These are phyloP conservation scores for Cryptoblepharus egeriae DNA, from an alignment of 2,797 vertebrate genomes.

Conservation along the genomic window DNA sequence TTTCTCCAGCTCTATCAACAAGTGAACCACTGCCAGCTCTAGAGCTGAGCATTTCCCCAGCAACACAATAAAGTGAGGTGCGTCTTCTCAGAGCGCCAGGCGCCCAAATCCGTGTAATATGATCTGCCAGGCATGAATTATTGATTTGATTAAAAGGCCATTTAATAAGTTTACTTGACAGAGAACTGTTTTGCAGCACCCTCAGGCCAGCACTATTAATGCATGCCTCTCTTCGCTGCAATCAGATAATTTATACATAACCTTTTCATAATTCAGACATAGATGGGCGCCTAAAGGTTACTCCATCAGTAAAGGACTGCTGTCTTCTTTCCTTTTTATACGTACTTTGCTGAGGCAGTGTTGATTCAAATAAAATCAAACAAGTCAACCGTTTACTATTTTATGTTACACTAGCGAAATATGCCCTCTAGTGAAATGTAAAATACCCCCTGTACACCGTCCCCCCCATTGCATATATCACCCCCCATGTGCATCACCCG, in stretches of 20 bases:
- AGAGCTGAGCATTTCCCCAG: slow-evolving; percentile 30
- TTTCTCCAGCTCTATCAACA: not conserved
- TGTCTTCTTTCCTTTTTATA: not conserved
- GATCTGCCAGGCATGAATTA: slow-evolving; percentile 41
- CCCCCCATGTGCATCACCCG: too few relatives aligned
- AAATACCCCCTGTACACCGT: too few relatives aligned
- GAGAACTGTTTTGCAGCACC: slow-evolving; percentile 46
- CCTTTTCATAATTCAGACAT: slow-evolving; percentile 34
- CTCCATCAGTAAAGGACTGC: not conserved
- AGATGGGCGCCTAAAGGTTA: slow-evolving; percentile 20
- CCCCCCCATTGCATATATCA: too few relatives aligned
- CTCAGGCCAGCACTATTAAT: slow-evolving; percentile 47
- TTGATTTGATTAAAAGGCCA: slow-evolving; percentile 71
- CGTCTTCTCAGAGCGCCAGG: not conserved
- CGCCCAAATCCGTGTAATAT: slow-evolving; percentile 49
- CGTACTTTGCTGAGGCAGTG: not conserved
- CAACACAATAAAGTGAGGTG: slow-evolving; percentile 16
- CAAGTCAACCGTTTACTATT: not conserved
- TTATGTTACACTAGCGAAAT: too few relatives aligned
- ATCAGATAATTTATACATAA: slow-evolving; percentile 38
- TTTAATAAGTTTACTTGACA: slow-evolving; percentile 65
- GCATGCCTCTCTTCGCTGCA: slow-evolving; percentile 21
- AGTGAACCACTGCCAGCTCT: slow-evolving; percentile 4
- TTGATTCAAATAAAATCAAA: not conserved
- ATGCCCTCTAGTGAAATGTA: too few relatives aligned